Conservation (phyloP, 2,888 invertebrate genomes). For the Barypeithes pellucidus region DNA sequence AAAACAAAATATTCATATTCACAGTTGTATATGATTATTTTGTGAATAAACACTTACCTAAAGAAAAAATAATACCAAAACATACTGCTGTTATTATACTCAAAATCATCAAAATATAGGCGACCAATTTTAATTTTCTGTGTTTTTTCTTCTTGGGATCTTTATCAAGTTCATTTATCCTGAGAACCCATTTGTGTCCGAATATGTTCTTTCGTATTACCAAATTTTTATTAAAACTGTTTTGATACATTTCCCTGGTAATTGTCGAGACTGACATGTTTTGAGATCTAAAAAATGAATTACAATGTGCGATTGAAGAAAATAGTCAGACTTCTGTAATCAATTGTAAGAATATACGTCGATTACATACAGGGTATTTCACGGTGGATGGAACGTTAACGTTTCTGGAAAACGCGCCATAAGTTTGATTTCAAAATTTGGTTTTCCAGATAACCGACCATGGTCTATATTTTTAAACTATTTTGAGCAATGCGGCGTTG, state of each 20-base stretch:
- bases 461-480: too few relatives aligned
- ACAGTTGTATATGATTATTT: too few relatives aligned
- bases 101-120: constrained; percentile 63
- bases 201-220: constrained; percentile 67
- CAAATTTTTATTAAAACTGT: constrained; percentile 60
- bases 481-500: too few relatives aligned
- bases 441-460: too few relatives aligned
- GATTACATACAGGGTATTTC: too few relatives aligned
- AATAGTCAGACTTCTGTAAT: too few relatives aligned
- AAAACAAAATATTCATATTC: too few relatives aligned
- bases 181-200: constrained; percentile 68
- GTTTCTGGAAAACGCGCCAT: too few relatives aligned
- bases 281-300: constrained; percentile 42
- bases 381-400: too few relatives aligned
- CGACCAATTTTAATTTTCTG: constrained; percentile 54
- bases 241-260: constrained; percentile 63
- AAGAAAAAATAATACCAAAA: constrained; percentile 63
- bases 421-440: too few relatives aligned
- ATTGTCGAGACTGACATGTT: constrained; percentile 61
- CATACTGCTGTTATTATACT: constrained; percentile 63
- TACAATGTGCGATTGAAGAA: not conserved
- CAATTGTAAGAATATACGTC: too few relatives aligned
- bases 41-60: constrained; percentile 59
- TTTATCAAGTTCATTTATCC: constrained; percentile 64
- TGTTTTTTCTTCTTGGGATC: constrained; percentile 52